Evolutionary conservation across 1,140 invertebrate genomes (phyloP).

Genomic region (Mylabris phalerata): DNA sequence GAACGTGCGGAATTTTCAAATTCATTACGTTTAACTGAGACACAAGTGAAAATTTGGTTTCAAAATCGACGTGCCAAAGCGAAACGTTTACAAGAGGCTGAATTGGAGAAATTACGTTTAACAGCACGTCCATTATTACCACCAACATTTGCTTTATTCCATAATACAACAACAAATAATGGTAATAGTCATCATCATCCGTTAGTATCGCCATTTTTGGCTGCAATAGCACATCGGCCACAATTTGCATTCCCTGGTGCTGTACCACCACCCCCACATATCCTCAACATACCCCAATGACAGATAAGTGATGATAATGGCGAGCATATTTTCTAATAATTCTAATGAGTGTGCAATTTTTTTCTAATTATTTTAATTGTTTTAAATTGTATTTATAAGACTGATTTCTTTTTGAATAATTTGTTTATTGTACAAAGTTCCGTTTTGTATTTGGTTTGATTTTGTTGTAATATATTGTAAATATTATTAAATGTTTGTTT

Average conservation of each 20-base stretch:
- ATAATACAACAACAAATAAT: slow-evolving; percentile 7
- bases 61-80: slow-evolving; percentile 93
- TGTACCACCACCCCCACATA: slow-evolving; percentile 8
- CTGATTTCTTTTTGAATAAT: too few relatives aligned
- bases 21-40: slow-evolving; percentile 90
- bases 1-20: slow-evolving; percentile 95
- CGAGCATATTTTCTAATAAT: too few relatives aligned
- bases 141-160: slow-evolving; percentile 37
- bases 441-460: too few relatives aligned
- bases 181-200: background rate
- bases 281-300: slow-evolving; percentile 36
- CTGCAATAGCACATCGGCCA: slow-evolving; percentile 39
- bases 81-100: slow-evolving; percentile 90
- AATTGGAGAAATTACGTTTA: slow-evolving; percentile 71
- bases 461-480: slow-evolving; percentile 2
- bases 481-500: slow-evolving; percentile 31
- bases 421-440: too few relatives aligned
- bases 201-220: slow-evolving; percentile 36
- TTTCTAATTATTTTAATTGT: background rate
- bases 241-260: slow-evolving; percentile 32
- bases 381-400: background rate
- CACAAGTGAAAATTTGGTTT: slow-evolving; percentile 97
- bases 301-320: background rate
- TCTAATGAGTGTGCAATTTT: slow-evolving; percentile 4
- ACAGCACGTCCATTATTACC: slow-evolving; percentile 37